Conservation (phyloP, 2,113 vertebrate genomes). For the Motacilla alba region DNA sequence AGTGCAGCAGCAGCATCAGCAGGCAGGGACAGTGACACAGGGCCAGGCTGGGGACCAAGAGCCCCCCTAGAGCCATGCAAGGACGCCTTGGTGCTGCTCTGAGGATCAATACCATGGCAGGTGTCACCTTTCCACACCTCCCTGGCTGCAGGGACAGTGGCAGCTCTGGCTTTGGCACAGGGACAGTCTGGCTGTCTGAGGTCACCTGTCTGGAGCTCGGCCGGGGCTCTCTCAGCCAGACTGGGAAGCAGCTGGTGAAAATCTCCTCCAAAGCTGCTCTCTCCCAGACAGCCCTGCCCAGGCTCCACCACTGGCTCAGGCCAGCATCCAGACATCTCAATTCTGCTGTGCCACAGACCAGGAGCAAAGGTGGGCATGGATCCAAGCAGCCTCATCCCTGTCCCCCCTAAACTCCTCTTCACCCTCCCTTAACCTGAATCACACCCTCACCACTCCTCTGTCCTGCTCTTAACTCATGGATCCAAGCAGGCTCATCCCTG, state of each 20-base stretch:
- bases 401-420: background rate
- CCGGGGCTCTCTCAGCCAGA: background rate
- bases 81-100: background rate
- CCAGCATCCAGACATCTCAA: background rate
- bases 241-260: background rate
- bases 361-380: background rate
- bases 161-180: fast-evolving
- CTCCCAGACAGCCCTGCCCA: background rate
- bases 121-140: background rate
- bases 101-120: fast-evolving
- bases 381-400: background rate
- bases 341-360: background rate
- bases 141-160: fast-evolving
- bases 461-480: background rate
- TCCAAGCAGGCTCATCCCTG: background rate
- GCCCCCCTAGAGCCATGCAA: fast-evolving
- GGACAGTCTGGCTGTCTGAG: background rate
- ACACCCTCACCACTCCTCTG: background rate
- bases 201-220: background rate
- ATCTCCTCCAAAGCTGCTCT: background rate
- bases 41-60: background rate
- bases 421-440: background rate
- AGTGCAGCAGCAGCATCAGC: background rate
- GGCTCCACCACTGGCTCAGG: background rate
- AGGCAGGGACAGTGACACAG: background rate